phyloP scores from a whole-genome alignment of 2,113 vertebrate genomes.

The Carassius carassius region DNA sequence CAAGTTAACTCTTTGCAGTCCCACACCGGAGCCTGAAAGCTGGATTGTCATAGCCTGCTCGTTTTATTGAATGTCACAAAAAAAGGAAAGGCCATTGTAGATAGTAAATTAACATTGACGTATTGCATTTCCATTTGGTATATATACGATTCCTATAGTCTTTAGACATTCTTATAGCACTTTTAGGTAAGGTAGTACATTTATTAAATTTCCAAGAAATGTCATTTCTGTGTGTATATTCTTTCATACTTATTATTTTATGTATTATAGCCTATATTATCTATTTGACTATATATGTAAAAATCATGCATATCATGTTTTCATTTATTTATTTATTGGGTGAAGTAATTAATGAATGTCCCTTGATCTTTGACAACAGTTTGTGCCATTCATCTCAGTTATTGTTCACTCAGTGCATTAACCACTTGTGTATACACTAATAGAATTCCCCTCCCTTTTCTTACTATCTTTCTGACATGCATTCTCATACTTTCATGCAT shows the following conservation, averaged over 20 bases:
- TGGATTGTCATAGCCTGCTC: background rate
- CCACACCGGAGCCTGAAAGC: slow-evolving; percentile 3
- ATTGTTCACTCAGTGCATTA: slow-evolving; percentile 18
- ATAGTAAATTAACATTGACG: background rate
- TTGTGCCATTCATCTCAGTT: background rate
- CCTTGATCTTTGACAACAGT: background rate
- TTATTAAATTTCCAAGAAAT: too few species aligned
- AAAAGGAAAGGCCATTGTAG: background rate
- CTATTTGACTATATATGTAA: too few species aligned
- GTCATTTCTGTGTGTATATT: too few species aligned
- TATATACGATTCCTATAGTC: too few species aligned
- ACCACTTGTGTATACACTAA: background rate
- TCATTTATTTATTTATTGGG: background rate
- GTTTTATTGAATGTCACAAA: background rate
- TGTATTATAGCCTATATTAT: too few species aligned
- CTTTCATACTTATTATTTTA: too few species aligned
- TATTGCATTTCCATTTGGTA: background rate
- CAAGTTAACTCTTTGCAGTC: slow-evolving; percentile 5
- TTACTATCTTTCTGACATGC: background rate
- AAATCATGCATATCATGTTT: too few species aligned
- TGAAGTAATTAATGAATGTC: background rate
- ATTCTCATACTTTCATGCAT: slow-evolving; percentile 22
- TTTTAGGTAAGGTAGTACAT: too few species aligned
- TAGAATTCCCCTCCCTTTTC: background rate
- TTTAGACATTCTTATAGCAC: too few species aligned